phyloP scores from a whole-genome alignment of 1,140 invertebrate species.

The Anoplophora glabripennis region DNA sequence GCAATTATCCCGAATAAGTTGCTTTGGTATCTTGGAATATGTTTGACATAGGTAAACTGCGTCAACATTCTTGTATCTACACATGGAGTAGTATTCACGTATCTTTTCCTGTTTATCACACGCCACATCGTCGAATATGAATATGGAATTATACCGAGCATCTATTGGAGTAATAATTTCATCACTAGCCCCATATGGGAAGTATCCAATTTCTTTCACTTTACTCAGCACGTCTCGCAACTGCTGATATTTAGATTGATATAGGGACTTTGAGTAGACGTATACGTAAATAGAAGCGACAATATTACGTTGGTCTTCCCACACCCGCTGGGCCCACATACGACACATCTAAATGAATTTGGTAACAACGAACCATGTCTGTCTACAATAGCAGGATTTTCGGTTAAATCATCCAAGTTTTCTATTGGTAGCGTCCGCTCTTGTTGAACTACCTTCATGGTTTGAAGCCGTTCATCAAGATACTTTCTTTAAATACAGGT shows the following conservation, averaged over 20 bases:
- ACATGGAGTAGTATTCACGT: slow-evolving; percentile 46
- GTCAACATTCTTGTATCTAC: slow-evolving; percentile 41
- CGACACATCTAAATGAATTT: slow-evolving; percentile 3
- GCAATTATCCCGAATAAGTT: slow-evolving; percentile 49
- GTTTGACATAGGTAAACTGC: slow-evolving; percentile 45
- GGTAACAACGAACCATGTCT: slow-evolving; percentile 13
- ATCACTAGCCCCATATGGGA: slow-evolving; percentile 40
- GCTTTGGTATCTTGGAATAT: slow-evolving; percentile 48
- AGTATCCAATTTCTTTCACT: slow-evolving; percentile 38
- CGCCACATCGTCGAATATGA: slow-evolving; percentile 47
- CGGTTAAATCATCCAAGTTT: slow-evolving; percentile 3
- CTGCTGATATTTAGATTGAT: slow-evolving; percentile 32
- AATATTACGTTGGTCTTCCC: slow-evolving; percentile 31
- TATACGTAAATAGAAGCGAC: slow-evolving; percentile 25
- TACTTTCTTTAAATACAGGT: no score
- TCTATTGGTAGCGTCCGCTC: slow-evolving; percentile 10
- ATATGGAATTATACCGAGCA: slow-evolving; percentile 17
- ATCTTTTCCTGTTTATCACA: slow-evolving; percentile 47
- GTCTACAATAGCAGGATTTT: neutral
- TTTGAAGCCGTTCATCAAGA: neutral
- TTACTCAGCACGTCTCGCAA: slow-evolving; percentile 21
- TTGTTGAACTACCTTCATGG: slow-evolving; percentile 9
- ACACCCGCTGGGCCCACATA: slow-evolving; percentile 25
- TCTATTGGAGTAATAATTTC: slow-evolving; percentile 32
- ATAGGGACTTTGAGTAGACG: slow-evolving; percentile 31